These are phyloP conservation scores for Ardeotis arabs DNA, from an alignment of 2,113 vertebrate genomes.

Conservation along the genomic window DNA sequence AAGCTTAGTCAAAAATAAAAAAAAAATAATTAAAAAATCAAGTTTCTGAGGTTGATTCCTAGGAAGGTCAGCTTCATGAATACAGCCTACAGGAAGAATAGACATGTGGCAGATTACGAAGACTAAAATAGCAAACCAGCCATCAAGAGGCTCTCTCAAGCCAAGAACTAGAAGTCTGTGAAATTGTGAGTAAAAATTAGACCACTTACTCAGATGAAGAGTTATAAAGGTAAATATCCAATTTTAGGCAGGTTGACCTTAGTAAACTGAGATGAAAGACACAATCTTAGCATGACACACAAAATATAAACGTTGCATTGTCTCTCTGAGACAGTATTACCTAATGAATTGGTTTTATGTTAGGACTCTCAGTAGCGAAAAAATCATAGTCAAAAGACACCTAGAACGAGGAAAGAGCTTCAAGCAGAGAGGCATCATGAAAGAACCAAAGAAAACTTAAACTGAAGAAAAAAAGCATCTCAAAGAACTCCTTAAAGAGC, in stretches of 20 bases:
- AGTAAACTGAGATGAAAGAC: background rate
- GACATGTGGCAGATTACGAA: background rate
- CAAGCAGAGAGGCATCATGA: background rate
- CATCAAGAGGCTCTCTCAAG: background rate
- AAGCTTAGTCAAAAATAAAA: background rate
- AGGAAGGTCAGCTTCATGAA: background rate
- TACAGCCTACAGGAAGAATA: background rate
- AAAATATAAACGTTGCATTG: background rate
- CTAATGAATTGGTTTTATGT: background rate
- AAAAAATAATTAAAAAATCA: too few relatives aligned
- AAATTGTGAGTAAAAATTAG: background rate
- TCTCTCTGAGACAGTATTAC: background rate
- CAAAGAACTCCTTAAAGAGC: background rate
- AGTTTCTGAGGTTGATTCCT: background rate
- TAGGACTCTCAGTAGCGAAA: background rate
- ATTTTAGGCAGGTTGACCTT: background rate
- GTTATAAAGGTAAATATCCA: background rate
- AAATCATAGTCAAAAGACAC: background rate
- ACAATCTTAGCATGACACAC: background rate
- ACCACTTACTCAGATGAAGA: background rate
- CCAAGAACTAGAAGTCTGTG: background rate
- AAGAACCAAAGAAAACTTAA: background rate
- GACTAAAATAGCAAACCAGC: background rate
- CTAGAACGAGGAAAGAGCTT: background rate
- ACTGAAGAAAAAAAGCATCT: background rate